A percentile compares a stretch with the other conserved stretches of the same genome.
Evolutionary conservation across 2,888 invertebrate species (phyloP).

Genomic region (Rotaria sp.): DNA sequence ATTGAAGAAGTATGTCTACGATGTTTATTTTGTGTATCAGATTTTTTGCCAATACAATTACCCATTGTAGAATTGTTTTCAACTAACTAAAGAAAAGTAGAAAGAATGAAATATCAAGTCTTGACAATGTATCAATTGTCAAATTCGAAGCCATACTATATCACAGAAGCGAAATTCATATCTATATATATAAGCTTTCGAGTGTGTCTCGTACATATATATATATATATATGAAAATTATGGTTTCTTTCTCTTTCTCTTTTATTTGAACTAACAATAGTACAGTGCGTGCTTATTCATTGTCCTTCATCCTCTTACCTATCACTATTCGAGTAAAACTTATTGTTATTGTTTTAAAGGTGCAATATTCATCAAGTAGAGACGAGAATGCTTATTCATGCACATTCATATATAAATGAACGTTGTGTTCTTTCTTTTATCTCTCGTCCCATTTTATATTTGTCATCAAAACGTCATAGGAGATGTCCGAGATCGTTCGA

Average conservation of each 20-base stretch:
- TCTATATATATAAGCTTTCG: background rate
- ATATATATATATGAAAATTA: background rate
- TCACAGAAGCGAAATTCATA: background rate
- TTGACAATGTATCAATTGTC: background rate
- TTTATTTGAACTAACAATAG: slow-evolving; percentile 21
- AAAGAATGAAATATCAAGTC: no score
- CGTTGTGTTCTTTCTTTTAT: background rate
- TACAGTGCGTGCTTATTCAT: background rate
- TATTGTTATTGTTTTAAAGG: background rate
- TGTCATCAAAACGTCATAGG: background rate
- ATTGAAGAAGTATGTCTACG: background rate
- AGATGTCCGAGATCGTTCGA: background rate
- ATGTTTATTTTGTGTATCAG: background rate
- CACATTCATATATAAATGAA: background rate
- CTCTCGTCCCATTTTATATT: background rate
- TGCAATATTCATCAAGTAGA: background rate
- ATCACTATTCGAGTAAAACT: background rate
- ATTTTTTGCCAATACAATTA: slow-evolving; percentile 19
- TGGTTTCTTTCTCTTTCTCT: slow-evolving; percentile 16
- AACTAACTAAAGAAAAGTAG: background rate
- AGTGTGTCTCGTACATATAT: background rate
- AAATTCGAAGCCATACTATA: background rate
- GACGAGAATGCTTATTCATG: background rate
- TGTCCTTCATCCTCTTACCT: background rate
- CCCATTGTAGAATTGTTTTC: background rate